Conservation (phyloP, 2,888 invertebrate genomes). For the Magallana nippona region DNA sequence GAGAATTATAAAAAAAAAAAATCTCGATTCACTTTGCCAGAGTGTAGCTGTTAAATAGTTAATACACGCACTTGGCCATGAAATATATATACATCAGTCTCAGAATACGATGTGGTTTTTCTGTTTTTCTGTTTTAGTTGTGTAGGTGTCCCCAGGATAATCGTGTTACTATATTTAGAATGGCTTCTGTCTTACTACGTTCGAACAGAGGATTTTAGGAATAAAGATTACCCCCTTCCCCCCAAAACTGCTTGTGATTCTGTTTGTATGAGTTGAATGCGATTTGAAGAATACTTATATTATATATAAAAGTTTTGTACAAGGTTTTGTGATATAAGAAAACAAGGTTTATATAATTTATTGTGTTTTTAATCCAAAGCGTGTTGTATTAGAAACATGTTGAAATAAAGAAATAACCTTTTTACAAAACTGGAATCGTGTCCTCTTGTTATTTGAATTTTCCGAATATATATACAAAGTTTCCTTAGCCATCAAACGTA, state of each 20-base stretch:
- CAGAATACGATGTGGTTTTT: no score
- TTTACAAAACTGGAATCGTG: slow-evolving; percentile 6
- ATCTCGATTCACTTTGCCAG: no score
- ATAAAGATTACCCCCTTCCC: background rate
- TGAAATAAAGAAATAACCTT: slow-evolving; percentile 48
- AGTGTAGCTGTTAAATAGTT: no score
- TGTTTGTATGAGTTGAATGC: slow-evolving; percentile 29
- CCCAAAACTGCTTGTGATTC: background rate
- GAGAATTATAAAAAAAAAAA: no score
- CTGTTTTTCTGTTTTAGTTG: no score
- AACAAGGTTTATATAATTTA: slow-evolving; percentile 29
- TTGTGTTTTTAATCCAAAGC: slow-evolving; percentile 46
- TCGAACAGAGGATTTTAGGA: background rate
- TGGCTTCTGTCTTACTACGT: background rate
- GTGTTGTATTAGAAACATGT: slow-evolving; percentile 57
- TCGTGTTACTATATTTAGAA: background rate
- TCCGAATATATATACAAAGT: no score
- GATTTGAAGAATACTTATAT: slow-evolving; percentile 11
- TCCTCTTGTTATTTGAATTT: background rate
- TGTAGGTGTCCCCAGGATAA: no score
- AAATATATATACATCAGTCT: no score
- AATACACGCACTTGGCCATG: no score
- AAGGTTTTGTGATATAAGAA: slow-evolving; percentile 30
- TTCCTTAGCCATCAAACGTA: no score
- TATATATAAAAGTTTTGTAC: slow-evolving; percentile 29